These are phyloP conservation scores for Trochalopteron elliotii DNA, from an alignment of 2,113 vertebrate species.

Conservation along the genomic window DNA sequence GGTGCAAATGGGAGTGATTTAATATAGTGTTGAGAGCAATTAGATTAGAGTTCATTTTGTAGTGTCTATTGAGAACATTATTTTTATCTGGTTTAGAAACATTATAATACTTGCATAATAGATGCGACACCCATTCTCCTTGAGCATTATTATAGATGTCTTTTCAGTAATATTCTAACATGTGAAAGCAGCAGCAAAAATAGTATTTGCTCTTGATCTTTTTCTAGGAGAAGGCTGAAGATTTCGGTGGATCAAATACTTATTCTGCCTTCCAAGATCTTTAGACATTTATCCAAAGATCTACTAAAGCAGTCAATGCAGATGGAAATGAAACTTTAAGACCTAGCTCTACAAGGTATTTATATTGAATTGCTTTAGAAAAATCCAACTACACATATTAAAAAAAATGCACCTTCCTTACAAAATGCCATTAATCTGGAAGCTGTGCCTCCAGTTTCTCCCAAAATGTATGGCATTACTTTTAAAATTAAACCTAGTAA, in stretches of 20 bases:
- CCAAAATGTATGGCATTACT: not conserved
- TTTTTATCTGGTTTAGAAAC: slow-evolving; percentile 59
- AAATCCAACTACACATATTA: not conserved
- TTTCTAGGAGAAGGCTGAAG: not conserved
- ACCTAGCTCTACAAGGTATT: not conserved
- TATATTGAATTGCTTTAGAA: slow-evolving; percentile 20
- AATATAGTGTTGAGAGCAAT: slow-evolving; percentile 17
- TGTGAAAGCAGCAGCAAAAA: slow-evolving; percentile 8
- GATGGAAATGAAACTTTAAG: slow-evolving; percentile 35
- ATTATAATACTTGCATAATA: slow-evolving; percentile 48
- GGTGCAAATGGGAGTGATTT: slow-evolving; percentile 45
- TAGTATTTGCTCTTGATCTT: slow-evolving; percentile 15
- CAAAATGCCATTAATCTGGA: not conserved
- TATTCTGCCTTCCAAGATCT: not conserved
- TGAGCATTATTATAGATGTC: not conserved
- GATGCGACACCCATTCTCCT: slow-evolving; percentile 13
- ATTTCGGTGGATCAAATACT: not conserved
- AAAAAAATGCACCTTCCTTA: not conserved
- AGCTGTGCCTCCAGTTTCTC: not conserved
- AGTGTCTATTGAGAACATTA: slow-evolving; percentile 34
- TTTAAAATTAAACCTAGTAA: not conserved
- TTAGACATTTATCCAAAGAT: slow-evolving; percentile 2
- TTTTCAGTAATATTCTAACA: not conserved
- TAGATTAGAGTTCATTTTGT: slow-evolving; percentile 32
- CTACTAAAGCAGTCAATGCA: not conserved